These are phyloP conservation scores for Heteromormyrus szaboi DNA, from an alignment of 2,797 vertebrate species.

Conservation along the genomic window DNA sequence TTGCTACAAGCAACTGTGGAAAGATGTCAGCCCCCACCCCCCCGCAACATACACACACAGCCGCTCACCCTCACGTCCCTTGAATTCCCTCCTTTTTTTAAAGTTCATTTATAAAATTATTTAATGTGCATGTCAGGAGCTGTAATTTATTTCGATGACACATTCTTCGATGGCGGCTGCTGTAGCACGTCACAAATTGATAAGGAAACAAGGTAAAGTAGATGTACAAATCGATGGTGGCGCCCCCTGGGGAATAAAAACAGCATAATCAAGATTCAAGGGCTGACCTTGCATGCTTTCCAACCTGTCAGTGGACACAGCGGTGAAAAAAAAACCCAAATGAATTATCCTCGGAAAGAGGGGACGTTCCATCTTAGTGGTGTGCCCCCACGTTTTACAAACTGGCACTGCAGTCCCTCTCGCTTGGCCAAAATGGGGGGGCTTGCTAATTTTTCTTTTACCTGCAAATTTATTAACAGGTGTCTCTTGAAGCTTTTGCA, in stretches of 20 bases:
- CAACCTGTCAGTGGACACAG: slow-evolving; percentile 68
- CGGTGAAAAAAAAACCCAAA: slow-evolving; percentile 42
- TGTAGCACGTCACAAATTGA: slow-evolving; percentile 84
- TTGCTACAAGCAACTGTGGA: slow-evolving; percentile 53
- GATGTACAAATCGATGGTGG: slow-evolving; percentile 81
- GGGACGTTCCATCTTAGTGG: slow-evolving; percentile 27
- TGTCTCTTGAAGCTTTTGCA: slow-evolving; percentile 39
- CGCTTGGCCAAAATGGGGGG: slow-evolving; percentile 12
- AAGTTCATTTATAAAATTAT: slow-evolving; percentile 87
- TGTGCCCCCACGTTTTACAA: slow-evolving; percentile 25
- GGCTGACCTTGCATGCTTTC: slow-evolving; percentile 77
- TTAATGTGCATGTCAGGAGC: slow-evolving; percentile 72
- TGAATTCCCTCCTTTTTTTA: slow-evolving; percentile 63
- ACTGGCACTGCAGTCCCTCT: slow-evolving; percentile 15
- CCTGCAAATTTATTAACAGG: slow-evolving; percentile 36
- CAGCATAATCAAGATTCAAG: slow-evolving; percentile 79
- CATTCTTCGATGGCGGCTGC: slow-evolving; percentile 77
- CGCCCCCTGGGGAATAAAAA: slow-evolving; percentile 70
- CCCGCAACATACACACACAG: slow-evolving; percentile 7
- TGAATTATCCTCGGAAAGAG: slow-evolving; percentile 51
- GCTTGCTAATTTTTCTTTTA: neutral
- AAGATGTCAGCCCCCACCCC: slow-evolving; percentile 33
- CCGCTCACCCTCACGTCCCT: neutral
- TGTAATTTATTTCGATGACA: slow-evolving; percentile 84
- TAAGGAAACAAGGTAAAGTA: slow-evolving; percentile 86